phyloP scores from a whole-genome alignment of 2,797 vertebrate genomes.

The Heterohyrax brucei region DNA sequence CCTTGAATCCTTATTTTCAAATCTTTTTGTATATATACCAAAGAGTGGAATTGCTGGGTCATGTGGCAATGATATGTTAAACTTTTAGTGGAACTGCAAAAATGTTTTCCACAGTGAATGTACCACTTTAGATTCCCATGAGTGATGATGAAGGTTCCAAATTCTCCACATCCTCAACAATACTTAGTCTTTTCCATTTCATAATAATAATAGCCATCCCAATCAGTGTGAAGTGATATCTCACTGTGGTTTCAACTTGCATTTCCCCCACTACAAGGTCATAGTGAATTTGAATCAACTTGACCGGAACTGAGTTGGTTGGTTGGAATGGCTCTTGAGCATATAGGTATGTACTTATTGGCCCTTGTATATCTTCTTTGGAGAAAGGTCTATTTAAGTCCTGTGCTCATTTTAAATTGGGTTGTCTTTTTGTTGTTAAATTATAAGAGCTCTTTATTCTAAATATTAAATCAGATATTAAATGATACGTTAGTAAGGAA shows the following conservation, averaged over 20 bases:
- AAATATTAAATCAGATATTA: not conserved
- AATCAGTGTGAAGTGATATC: no score
- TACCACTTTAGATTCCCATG: no score
- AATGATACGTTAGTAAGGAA: conserved; percentile 23
- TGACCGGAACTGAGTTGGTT: no score
- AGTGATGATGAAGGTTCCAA: no score
- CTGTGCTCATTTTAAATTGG: not conserved
- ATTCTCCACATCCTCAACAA: no score
- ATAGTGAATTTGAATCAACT: not conserved
- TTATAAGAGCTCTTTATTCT: not conserved
- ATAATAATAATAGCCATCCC: no score
- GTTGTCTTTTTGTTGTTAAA: not conserved
- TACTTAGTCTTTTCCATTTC: no score
- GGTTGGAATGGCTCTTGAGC: not conserved
- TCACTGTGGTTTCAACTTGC: no score
- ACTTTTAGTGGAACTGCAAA: no score
- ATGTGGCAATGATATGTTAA: not conserved
- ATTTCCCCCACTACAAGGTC: not conserved
- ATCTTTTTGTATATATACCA: not conserved
- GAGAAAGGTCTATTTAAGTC: not conserved
- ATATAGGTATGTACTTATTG: not conserved
- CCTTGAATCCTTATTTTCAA: no score
- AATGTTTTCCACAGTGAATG: no score
- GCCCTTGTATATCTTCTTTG: not conserved
- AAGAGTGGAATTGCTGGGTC: not conserved